These are phyloP conservation scores for Chorisops tibialis DNA, from an alignment of 2,888 invertebrate genomes.

Conservation along the genomic window DNA sequence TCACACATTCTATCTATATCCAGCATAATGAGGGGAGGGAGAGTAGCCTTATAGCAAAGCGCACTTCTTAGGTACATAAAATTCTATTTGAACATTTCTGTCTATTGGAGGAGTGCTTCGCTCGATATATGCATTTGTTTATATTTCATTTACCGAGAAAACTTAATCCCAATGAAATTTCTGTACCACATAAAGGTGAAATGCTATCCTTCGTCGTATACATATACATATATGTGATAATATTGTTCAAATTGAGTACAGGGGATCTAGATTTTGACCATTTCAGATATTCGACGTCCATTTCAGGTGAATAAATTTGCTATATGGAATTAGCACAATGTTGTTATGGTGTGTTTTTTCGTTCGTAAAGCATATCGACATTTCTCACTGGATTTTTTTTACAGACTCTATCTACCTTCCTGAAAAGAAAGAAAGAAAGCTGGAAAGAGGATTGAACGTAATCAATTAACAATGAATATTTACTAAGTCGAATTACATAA, in stretches of 20 bases:
- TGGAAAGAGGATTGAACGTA: too few species aligned
- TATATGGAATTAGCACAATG: conserved; percentile 7
- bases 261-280: conserved; percentile 4
- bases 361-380: conserved; percentile 12
- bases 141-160: conserved; percentile 23
- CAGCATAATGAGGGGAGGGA: conserved; percentile 11
- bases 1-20: background rate
- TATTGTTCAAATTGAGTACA: background rate
- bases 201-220: conserved; percentile 5
- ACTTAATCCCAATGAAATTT: conserved; percentile 25
- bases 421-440: too few species aligned
- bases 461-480: too few species aligned
- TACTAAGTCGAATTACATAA: too few species aligned
- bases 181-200: conserved; percentile 21
- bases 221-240: background rate
- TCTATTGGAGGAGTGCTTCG: conserved; percentile 11
- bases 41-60: conserved; percentile 12
- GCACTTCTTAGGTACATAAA: conserved; percentile 23
- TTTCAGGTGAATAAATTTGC: conserved; percentile 12
- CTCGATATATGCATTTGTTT: conserved; percentile 22
- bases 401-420: too few species aligned
- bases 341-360: background rate
- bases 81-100: conserved; percentile 22
- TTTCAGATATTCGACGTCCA: conserved; percentile 4
- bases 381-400: conserved; percentile 3